A percentile compares a stretch with the other conserved stretches of the same genome.
phyloP scores from a whole-genome alignment of 2,113 vertebrate genomes.

The Pandion haliaetus region DNA sequence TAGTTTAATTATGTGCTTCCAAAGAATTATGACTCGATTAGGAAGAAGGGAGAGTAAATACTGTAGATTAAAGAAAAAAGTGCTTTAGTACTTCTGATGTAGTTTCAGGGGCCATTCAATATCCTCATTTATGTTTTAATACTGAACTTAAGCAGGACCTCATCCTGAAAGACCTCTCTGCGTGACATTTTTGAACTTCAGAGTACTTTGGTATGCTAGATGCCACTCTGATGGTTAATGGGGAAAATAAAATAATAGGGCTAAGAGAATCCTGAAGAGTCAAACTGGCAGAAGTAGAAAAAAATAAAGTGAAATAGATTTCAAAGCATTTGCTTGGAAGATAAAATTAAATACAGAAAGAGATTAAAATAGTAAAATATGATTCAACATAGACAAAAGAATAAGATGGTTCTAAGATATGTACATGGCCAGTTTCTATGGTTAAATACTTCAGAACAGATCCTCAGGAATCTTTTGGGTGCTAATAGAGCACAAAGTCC shows the following conservation, averaged over 20 bases:
- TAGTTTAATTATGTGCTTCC: slow-evolving; percentile 18
- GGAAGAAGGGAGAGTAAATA: neutral
- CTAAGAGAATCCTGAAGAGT: neutral
- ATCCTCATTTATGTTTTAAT: neutral
- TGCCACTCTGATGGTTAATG: neutral
- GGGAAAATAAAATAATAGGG: neutral
- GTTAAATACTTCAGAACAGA: neutral
- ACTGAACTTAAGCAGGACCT: neutral
- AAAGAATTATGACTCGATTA: slow-evolving; percentile 11
- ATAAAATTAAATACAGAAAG: neutral
- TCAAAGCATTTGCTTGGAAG: neutral
- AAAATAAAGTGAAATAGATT: neutral
- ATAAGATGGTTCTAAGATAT: neutral
- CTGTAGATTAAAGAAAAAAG: neutral
- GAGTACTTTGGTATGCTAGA: neutral
- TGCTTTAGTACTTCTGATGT: neutral
- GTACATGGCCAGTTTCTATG: neutral
- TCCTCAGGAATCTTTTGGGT: neutral
- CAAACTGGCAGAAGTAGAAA: neutral
- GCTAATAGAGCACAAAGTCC: neutral
- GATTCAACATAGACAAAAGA: neutral
- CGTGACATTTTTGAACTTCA: neutral
- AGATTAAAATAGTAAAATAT: neutral
- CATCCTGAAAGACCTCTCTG: neutral
- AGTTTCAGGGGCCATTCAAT: neutral